Base-by-base conservation (phyloP, 2,888 invertebrate species). In the Hydroisotoma schaefferi region DNA sequence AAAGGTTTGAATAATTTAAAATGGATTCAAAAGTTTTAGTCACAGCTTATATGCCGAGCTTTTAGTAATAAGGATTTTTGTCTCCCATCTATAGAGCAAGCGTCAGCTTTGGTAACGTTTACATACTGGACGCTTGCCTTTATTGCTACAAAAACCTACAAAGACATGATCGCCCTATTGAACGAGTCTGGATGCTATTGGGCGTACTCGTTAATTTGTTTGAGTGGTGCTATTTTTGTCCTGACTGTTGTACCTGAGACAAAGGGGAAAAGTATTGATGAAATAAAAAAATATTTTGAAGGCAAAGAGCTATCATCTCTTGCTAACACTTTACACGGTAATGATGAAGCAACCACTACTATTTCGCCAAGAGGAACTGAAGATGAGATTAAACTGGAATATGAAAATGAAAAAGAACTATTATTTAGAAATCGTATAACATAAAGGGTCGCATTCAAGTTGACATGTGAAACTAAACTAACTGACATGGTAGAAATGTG, bases 111-210 rank as follows among this genome's bases (percentile, higher is more conserved):
- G 10, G 85, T 87, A 0, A 87, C 88, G 0, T 83, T 86, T 74
- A 77, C 84, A 33, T 90, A 88, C 75, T 89, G 89, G 89, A 79
- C 82, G 59, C 78, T 86, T 49, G 87, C 87, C 2, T 90, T 90
- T 74, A 58, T 77, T 20, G 72, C 77, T 28, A 76, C 77, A 5
- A 73, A 75, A 52, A 68, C 71, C 6, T 76, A 75, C 58, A 57
- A 63, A 12, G 67, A 73, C 23, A 49, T 76, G 37, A 51, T 58
- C 51, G 73, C 84, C 8, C 18, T 52, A 20, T 23, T 23, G 8
- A 18, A 37, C 22, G 26, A 52, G n/a, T 52, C 18, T 12, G 52
- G 26, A 29, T 52, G 64, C n/a, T 40, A 40, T 48, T 70, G 72
- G 72, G 18, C 69, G 4, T 72, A 68, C 53, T 49, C 56, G 3